These are phyloP conservation scores for Nothocercus julius DNA, from an alignment of 2,113 vertebrate species.

Conservation along the genomic window DNA sequence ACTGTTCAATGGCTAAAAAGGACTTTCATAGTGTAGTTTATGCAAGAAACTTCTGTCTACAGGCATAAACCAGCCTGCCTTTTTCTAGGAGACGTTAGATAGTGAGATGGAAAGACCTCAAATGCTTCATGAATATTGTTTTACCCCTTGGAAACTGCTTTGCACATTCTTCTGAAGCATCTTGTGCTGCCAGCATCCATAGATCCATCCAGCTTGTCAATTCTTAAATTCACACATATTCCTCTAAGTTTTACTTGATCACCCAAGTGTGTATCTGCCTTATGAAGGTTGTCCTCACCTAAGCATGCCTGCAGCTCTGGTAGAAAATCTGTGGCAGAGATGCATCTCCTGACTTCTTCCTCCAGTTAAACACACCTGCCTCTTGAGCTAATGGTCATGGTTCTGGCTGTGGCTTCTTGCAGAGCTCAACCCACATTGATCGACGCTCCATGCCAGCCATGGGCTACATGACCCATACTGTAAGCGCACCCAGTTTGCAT, in stretches of 20 bases:
- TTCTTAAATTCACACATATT: neutral
- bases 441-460: constrained; percentile 92
- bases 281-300: neutral
- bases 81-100: neutral
- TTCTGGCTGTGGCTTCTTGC: constrained; percentile 51
- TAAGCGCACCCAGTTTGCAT: constrained; percentile 96
- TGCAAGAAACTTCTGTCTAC: neutral
- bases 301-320: neutral
- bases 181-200: accelerated
- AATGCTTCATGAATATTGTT: neutral
- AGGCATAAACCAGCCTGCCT: neutral
- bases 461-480: constrained; percentile 99
- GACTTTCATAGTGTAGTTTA: neutral
- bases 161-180: neutral
- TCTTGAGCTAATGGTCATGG: neutral
- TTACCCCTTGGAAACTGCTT: neutral
- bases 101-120: neutral
- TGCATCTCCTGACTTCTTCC: neutral
- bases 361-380: neutral
- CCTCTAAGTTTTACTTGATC: neutral
- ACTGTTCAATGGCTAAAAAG: neutral
- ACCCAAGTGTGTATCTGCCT: neutral
- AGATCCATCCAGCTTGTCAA: neutral
- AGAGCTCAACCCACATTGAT: constrained; percentile 87
- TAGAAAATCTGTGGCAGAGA: neutral